Evolutionary conservation across 2,888 invertebrate species (phyloP), one percentile per base, ranked within the genome.

Genomic region (Tachina fera): DNA sequence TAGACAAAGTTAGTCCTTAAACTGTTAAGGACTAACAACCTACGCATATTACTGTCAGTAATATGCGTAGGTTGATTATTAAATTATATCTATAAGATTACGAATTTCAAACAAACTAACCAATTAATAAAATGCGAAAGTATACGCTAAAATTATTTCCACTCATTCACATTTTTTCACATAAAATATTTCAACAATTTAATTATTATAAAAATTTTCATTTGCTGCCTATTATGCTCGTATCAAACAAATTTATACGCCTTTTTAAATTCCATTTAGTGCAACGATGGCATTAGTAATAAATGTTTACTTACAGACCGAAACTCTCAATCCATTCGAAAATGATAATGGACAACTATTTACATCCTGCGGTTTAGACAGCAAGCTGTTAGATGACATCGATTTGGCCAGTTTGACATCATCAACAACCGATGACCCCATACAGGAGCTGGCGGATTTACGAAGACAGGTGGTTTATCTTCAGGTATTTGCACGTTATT

Each of bases 261-360:
- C 22, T 49, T 56, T 9, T 78, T 47, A 14, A 47, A 47, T 71
- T 61, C 1, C 63, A 43, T 43, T 43, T 43, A 43, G 22, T 47
- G 45, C 9, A 47, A 47, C 45, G 10, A 41, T 61, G 22, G 13
- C 2, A 47, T 60, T 19, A 67, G 43, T 47, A 56, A 53, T 41
- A 14, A 13, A 47, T 14, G n/a, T 58, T 81, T 16, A 45, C 47
- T 87, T 93, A 11, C 94, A 97, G 97, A 96, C 96, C 92, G 96
- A 97, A 94, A 96, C 96, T 95, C 96, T 96, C 95, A 96, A 96
- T 95, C 96, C 96, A 95, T 96, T 97, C 94, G 95, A 96, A 92
- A 95, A 93, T 87, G 93, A 94, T 93, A 95, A 95, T 94, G 95
- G 95, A 93, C 94, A 95, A 93, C 94, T 95, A 93, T 95, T 94